These are phyloP conservation scores for Mus musculus DNA, from an alignment of 2,113 vertebrate species.

Conservation along the genomic window GRCm39 chr2:139530501-139531000, in stretches of 20 bases:
- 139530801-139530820: neutral
- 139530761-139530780: neutral
- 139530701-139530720: neutral
- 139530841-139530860: neutral
- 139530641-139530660: neutral
- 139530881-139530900: neutral
- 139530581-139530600: constrained; percentile 8
- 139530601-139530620: constrained; percentile 25
- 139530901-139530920: neutral
- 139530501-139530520: neutral
- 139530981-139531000: neutral
- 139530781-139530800: neutral
- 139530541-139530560: neutral
- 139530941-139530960: neutral
- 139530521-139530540: neutral
- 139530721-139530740: neutral
- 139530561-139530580: neutral
- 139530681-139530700: neutral
- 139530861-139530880: neutral
- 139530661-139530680: neutral
- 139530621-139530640: neutral
- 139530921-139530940: neutral
- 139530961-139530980: neutral
- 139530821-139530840: neutral
- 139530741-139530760: neutral